Base-by-base conservation (phyloP, 53 echinoderm and acorn worm genomes). In the Luidia sarsii region DNA sequence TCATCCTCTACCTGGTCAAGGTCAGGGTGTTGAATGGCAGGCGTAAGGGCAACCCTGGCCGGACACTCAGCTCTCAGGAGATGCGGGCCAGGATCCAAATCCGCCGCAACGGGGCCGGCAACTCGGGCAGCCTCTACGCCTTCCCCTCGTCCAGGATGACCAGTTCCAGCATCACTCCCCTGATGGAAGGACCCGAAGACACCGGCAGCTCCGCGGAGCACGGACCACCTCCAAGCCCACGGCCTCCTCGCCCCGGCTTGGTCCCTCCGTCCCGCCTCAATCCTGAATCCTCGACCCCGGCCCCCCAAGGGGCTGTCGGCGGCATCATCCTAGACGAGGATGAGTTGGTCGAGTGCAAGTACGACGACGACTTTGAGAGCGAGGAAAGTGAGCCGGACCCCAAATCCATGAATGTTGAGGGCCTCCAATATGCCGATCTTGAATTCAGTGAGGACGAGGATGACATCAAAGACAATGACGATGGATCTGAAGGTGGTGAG, bases 401-500 rank as follows among this genome's bases (percentile, higher is more conserved):
- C 13, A 90, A 82, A 63, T 85, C 27, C 60, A 74, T 85, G 46
- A 90, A 90, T 22, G 86, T 90, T 34, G 90, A 90, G 53, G 90
- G 90, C 13, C 57, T 90, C 25, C 82, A 85, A 64, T 90, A 90
- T 56, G 90, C 90, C 3, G 90, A 90, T 48, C 50, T 90, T 21
- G 75, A 85, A 15, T 85, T 90, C 21, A 61, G 75, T 36, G 85
- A 85, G 33, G 82, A 75, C 11, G 90, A 90, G 33, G 75, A 84
- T 0, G 21, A 45, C 23, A 46, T 14, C 5, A 63, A 77, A 19
- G 85, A 74, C 10, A 33, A 64, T 3, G 62, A 54, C 4, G 79
- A 79, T 19, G 75, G 75, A 8, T 62, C 34, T 1, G 64, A 79
- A 7, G 38, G 39, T 2, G 75, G 49, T 9, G 54, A 79, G 13